Conservation (phyloP, 2,888 invertebrate genomes). For the Calliphora vomitoria region DNA sequence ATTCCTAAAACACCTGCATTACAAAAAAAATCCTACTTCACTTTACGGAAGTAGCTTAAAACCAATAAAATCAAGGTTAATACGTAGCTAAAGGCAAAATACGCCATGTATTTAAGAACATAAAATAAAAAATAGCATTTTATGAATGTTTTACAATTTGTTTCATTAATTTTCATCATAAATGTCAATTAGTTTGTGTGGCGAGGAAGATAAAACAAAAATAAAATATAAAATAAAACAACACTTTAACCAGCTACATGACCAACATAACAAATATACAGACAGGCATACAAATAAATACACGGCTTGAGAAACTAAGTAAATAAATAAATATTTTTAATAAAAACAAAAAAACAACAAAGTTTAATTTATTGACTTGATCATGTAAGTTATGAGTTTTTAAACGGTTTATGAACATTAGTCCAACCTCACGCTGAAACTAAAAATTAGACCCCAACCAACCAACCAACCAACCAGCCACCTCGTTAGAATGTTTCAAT, state of each 20-base stretch:
- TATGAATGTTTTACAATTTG: slow-evolving; percentile 33
- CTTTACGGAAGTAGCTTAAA: background rate
- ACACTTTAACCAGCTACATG: background rate
- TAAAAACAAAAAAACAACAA: slow-evolving; percentile 20
- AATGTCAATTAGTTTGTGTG: slow-evolving; percentile 63
- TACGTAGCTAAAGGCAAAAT: background rate
- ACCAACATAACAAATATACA: background rate
- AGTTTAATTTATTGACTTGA: slow-evolving; percentile 75
- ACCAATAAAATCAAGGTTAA: slow-evolving; percentile 1
- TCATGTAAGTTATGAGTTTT: slow-evolving; percentile 82
- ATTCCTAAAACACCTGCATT: too few relatives aligned
- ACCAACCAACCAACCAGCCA: background rate
- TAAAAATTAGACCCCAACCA: background rate
- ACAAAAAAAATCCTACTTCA: background rate
- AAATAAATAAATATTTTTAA: slow-evolving; percentile 11
- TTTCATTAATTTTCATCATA: slow-evolving; percentile 71
- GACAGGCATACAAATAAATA: background rate
- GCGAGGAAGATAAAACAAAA: slow-evolving; percentile 10
- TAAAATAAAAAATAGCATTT: background rate
- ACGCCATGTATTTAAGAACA: background rate
- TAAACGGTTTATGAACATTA: slow-evolving; percentile 79
- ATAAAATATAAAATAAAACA: background rate
- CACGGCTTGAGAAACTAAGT: slow-evolving; percentile 7
- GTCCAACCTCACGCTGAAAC: background rate
- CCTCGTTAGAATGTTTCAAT: background rate